A percentile compares a stretch with the other conserved stretches of the same genome.
Conservation (phyloP, 1,140 invertebrate species). For the Samia ricini region DNA sequence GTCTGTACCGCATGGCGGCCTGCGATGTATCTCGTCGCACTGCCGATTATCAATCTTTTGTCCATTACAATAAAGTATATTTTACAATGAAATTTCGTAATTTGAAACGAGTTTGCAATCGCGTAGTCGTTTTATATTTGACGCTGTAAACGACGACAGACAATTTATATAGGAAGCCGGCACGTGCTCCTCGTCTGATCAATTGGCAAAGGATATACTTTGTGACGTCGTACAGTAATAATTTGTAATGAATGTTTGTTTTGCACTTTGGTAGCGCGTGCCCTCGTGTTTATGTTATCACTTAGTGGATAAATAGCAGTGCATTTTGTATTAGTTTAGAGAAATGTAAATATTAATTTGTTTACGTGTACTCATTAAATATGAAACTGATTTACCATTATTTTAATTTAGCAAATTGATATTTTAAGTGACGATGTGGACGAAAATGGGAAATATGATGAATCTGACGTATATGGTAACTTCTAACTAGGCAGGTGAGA, state of each 20-base stretch:
- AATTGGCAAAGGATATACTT: constrained; percentile 29
- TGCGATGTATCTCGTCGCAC: constrained; percentile 82
- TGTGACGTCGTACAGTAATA: constrained; percentile 13
- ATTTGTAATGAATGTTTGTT: constrained; percentile 28
- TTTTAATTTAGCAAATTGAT: too few species aligned
- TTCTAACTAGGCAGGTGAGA: too few species aligned
- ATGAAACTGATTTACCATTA: too few species aligned
- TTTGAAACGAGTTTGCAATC: not conserved
- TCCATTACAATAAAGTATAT: constrained; percentile 48
- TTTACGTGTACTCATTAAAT: too few species aligned
- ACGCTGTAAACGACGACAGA: not conserved
- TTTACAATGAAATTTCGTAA: constrained; percentile 2
- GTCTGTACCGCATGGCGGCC: constrained; percentile 84
- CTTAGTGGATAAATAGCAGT: not conserved
- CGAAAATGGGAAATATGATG: too few species aligned
- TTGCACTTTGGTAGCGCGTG: constrained; percentile 56
- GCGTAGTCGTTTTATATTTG: not conserved
- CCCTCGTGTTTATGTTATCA: not conserved
- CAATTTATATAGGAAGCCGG: constrained; percentile 26
- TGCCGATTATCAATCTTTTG: constrained; percentile 77
- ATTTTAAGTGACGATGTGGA: too few species aligned
- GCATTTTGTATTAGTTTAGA: too few species aligned
- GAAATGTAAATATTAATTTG: too few species aligned
- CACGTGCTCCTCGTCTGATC: constrained; percentile 34
- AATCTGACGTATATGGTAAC: too few species aligned